Evolutionary conservation across 92 coral and sea anemone species (phyloP).

Genomic region (Heteractis magnifica): DNA sequence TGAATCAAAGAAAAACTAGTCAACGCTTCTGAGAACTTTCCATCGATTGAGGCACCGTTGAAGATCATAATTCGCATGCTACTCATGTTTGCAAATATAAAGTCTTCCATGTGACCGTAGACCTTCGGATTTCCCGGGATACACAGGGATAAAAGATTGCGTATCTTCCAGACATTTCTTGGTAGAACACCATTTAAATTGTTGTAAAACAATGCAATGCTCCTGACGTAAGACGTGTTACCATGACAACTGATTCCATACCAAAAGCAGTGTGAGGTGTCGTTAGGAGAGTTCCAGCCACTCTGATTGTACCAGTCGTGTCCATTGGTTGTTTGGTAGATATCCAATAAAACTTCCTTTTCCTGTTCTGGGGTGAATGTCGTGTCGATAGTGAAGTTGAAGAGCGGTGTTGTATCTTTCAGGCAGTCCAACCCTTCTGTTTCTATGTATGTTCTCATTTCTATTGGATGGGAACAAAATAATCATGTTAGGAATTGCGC

Average conservation of each 20-base stretch:
- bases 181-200: constrained; percentile 56
- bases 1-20: constrained; percentile 25
- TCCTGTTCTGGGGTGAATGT: constrained; percentile 53
- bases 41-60: constrained; percentile 22
- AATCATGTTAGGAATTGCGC: too few relatives aligned
- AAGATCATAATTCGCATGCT: constrained; percentile 21
- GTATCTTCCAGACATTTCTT: constrained; percentile 46
- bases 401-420: not conserved
- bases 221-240: constrained; percentile 42
- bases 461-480: not conserved
- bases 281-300: constrained; percentile 43
- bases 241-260: constrained; percentile 30
- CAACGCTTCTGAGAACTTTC: constrained; percentile 34
- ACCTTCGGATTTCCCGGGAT: constrained; percentile 34
- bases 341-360: constrained; percentile 46
- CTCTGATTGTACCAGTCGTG: constrained; percentile 33
- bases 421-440: constrained; percentile 39
- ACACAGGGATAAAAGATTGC: constrained; percentile 54
- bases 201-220: constrained; percentile 45
- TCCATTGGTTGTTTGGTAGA: constrained; percentile 53
- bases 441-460: not conserved
- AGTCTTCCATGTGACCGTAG: constrained; percentile 36
- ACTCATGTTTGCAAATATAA: constrained; percentile 54
- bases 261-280: constrained; percentile 44
- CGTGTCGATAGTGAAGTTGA: constrained; percentile 32